Evolutionary conservation across 2,797 vertebrate genomes (phyloP).

Genomic region (Sarcoramphus papa): DNA sequence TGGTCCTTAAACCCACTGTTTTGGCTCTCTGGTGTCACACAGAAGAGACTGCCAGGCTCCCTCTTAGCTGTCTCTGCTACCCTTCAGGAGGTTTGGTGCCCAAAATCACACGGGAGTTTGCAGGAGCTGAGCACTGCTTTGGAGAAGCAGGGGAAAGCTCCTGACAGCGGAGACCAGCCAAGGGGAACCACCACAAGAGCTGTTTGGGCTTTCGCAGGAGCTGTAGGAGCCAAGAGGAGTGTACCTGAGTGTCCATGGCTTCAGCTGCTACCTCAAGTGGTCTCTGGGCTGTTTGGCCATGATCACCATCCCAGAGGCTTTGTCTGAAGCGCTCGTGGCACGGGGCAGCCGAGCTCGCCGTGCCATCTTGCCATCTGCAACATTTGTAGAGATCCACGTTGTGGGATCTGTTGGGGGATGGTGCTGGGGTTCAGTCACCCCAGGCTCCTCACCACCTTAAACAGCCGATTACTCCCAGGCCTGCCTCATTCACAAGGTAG

Average conservation of each 20-base stretch:
- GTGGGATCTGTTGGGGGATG: neutral
- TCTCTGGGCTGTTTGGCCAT: neutral
- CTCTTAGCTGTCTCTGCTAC: neutral
- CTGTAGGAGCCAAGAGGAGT: neutral
- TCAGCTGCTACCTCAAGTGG: neutral
- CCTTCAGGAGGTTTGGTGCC: neutral
- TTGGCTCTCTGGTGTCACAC: neutral
- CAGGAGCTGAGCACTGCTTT: neutral
- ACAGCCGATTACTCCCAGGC: neutral
- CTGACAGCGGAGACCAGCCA: neutral
- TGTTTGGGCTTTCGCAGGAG: neutral
- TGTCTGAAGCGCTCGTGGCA: neutral
- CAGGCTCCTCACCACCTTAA: neutral
- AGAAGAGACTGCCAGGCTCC: neutral
- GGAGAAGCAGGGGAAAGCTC: neutral
- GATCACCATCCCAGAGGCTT: neutral
- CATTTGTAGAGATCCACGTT: accelerated
- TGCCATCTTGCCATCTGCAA: neutral
- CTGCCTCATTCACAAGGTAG: neutral
- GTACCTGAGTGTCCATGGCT: neutral
- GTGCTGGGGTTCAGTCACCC: neutral
- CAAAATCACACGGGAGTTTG: neutral
- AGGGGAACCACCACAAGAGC: neutral
- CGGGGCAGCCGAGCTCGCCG: accelerated
- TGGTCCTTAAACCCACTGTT: neutral